phyloP scores from a whole-genome alignment of 2,888 invertebrate genomes.

The Entomobrya multifasciata region DNA sequence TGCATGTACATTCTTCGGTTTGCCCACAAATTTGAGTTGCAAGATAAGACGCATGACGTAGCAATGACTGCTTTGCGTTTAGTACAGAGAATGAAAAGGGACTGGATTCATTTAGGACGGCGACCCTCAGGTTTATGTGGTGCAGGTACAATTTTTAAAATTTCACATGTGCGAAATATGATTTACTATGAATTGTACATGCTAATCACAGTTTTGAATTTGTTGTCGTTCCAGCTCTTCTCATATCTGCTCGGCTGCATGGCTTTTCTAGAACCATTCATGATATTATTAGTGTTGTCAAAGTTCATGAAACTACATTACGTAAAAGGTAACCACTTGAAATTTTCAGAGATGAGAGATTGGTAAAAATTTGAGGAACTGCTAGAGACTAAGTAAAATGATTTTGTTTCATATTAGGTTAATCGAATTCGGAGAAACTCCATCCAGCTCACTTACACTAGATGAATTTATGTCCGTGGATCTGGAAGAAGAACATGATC shows the following conservation, averaged over 20 bases:
- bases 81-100: conserved; percentile 98
- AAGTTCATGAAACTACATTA: conserved; percentile 96
- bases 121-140: conserved; percentile 98
- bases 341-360: no score
- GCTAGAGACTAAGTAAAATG: no score
- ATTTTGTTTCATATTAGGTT: conserved; percentile 83
- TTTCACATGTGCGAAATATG: no score
- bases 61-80: conserved; percentile 96
- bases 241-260: conserved; percentile 96
- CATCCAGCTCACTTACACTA: conserved; percentile 95
- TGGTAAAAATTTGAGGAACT: no score
- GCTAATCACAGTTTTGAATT: no score
- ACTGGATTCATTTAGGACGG: conserved; percentile 97
- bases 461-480: conserved; percentile 99
- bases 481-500: conserved; percentile 97
- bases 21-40: conserved; percentile 95
- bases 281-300: conserved; percentile 96
- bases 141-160: conserved; percentile 94
- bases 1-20: conserved; percentile 97
- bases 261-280: conserved; percentile 92
- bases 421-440: conserved; percentile 97
- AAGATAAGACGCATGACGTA: conserved; percentile 95
- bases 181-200: no score
- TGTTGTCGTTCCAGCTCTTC: conserved; percentile 86
- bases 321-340: conserved; percentile 91